A percentile compares a stretch with the other conserved stretches of the same genome.
These are phyloP conservation scores for Sisyra terminalis DNA, from an alignment of 2,888 invertebrate species.

Conservation along the genomic window DNA sequence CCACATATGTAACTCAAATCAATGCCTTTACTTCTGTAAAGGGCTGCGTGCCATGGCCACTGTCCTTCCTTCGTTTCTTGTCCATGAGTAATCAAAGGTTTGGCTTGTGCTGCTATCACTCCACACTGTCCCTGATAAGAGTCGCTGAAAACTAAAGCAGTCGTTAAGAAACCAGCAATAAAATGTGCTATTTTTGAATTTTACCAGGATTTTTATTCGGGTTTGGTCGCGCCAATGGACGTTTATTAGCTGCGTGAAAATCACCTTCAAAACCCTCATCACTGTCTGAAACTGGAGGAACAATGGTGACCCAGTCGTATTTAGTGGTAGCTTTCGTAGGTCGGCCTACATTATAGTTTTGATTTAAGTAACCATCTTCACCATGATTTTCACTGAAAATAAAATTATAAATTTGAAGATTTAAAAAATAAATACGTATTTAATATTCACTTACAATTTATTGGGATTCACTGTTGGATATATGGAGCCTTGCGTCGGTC, in stretches of 20 bases:
- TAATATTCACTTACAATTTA: too few species aligned
- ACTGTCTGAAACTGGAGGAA: not conserved
- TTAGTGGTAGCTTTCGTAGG: not conserved
- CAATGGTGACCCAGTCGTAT: slow-evolving; percentile 2
- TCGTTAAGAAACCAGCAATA: too few species aligned
- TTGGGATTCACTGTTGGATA: too few species aligned
- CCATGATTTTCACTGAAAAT: not conserved
- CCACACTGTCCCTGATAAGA: slow-evolving; percentile 22
- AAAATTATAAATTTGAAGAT: not conserved
- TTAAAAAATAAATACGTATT: too few species aligned
- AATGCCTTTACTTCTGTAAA: slow-evolving; percentile 33
- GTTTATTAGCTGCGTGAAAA: not conserved
- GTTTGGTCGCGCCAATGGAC: too few species aligned
- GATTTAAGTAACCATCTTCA: not conserved
- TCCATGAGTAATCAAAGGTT: slow-evolving; percentile 40
- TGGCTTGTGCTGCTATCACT: slow-evolving; percentile 29
- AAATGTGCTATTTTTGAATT: too few species aligned
- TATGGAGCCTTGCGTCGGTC: too few species aligned
- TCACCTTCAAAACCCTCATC: slow-evolving; percentile 5
- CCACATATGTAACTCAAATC: slow-evolving; percentile 24
- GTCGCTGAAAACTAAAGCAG: too few species aligned
- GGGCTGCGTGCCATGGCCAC: slow-evolving; percentile 52
- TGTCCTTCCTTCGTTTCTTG: slow-evolving; percentile 40
- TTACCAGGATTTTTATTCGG: too few species aligned
- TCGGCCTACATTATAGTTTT: not conserved